These are phyloP conservation scores for Syrista parreyssii DNA, from an alignment of 2,888 invertebrate species.

Conservation along the genomic window DNA sequence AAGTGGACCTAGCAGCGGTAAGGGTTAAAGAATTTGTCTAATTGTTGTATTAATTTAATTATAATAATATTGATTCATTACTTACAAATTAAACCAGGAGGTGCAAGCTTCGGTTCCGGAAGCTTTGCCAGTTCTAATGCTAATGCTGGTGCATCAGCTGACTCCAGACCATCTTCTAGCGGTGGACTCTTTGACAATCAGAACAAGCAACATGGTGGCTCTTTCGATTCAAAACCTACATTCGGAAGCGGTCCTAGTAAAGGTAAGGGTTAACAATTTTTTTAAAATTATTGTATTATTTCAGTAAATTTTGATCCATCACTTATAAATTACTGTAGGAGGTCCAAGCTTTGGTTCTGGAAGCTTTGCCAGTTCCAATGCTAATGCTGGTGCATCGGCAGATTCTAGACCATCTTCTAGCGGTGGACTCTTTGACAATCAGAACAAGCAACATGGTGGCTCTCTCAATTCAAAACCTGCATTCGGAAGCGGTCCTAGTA, in stretches of 20 bases:
- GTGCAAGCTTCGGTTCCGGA: slow-evolving; percentile 7
- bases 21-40: neutral
- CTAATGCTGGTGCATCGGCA: slow-evolving; percentile 7
- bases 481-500: neutral
- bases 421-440: neutral
- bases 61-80: neutral
- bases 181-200: neutral
- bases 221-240: slow-evolving; percentile 5
- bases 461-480: slow-evolving; percentile 5
- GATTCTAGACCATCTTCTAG: neutral
- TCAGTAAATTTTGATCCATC: neutral
- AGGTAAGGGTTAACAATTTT: neutral
- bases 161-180: neutral
- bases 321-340: neutral
- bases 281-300: slow-evolving; percentile 3
- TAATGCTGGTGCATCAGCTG: slow-evolving; percentile 6
- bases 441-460: slow-evolving; percentile 6
- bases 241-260: neutral
- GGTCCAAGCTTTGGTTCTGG: slow-evolving; percentile 7
- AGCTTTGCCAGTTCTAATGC: slow-evolving; percentile 3
- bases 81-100: neutral
- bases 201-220: slow-evolving; percentile 7
- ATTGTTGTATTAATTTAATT: slow-evolving; percentile 6
- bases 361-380: slow-evolving; percentile 1
- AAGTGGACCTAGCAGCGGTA: neutral